A percentile compares a stretch with the other conserved stretches of the same genome.
Evolutionary conservation across 2,888 invertebrate species (phyloP).

Genomic region (Archips crataeganus): DNA sequence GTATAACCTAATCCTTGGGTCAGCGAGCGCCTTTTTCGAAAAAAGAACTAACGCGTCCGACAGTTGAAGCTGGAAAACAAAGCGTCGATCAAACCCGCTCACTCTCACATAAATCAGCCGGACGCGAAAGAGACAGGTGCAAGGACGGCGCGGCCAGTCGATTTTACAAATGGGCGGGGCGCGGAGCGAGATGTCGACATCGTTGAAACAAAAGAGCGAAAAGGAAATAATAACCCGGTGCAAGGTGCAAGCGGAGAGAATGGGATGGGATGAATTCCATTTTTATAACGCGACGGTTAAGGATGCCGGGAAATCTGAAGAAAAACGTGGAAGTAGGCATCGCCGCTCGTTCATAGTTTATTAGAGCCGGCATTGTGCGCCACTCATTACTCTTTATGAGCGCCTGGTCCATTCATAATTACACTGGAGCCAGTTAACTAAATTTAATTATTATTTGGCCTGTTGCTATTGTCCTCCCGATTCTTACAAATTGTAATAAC

Average conservation of each 20-base stretch:
- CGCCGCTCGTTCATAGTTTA: conserved; percentile 53
- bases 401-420: conserved; percentile 41
- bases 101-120: conserved; percentile 85
- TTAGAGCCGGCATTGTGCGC: conserved; percentile 49
- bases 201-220: conserved; percentile 81
- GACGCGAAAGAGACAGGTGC: conserved; percentile 83
- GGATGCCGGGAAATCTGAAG: conserved; percentile 79
- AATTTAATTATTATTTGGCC: conserved; percentile 40
- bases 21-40: conserved; percentile 67
- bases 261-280: conserved; percentile 65
- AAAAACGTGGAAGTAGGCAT: conserved; percentile 66
- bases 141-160: conserved; percentile 78
- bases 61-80: conserved; percentile 79
- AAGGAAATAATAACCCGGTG: conserved; percentile 79
- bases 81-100: conserved; percentile 84
- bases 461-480: conserved; percentile 34
- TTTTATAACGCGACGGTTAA: conserved; percentile 69
- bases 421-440: conserved; percentile 30
- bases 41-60: conserved; percentile 59
- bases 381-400: conserved; percentile 42
- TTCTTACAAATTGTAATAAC: conserved; percentile 15
- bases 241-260: conserved; percentile 75
- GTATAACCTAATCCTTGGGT: conserved; percentile 67
- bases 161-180: conserved; percentile 86
- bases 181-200: conserved; percentile 79